A percentile compares a stretch with the other conserved stretches of the same genome.
phyloP scores from a whole-genome alignment of 2,113 vertebrate species.

The Crotalus helleri region DNA sequence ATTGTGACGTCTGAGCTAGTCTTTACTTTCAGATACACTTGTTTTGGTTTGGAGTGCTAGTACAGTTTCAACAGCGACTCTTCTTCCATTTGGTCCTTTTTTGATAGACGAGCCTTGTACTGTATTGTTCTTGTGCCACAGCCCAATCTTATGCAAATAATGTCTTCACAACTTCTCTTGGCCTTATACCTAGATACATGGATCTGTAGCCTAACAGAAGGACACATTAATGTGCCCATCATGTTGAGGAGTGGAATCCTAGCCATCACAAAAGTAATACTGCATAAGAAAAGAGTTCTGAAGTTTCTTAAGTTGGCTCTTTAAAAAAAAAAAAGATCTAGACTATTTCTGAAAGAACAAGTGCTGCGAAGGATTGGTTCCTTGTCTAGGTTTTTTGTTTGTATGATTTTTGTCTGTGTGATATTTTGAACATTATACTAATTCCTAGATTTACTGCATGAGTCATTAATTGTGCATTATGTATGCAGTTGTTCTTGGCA shows the following conservation, averaged over 20 bases:
- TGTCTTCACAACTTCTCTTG: neutral
- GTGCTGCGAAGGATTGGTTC: neutral
- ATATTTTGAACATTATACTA: neutral
- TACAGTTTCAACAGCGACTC: neutral
- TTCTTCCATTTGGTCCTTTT: neutral
- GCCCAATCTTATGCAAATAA: neutral
- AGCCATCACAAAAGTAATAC: neutral
- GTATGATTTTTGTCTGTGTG: neutral
- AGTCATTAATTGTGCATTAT: neutral
- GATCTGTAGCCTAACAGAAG: neutral
- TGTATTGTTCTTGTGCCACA: neutral
- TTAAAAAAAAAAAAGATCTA: neutral
- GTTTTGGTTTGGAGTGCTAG: neutral
- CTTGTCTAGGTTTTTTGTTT: neutral
- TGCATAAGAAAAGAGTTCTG: neutral
- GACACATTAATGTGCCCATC: neutral
- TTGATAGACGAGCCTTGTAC: neutral
- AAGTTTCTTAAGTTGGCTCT: neutral
- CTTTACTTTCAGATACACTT: neutral
- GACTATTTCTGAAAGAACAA: neutral
- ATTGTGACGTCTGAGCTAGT: neutral
- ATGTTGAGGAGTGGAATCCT: neutral
- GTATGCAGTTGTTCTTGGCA: neutral
- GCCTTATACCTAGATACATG: neutral
- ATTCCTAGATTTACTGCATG: slow-evolving; percentile 3